Conservation (phyloP, 2,797 vertebrate species). For the Loris lydekkerianus region DNA sequence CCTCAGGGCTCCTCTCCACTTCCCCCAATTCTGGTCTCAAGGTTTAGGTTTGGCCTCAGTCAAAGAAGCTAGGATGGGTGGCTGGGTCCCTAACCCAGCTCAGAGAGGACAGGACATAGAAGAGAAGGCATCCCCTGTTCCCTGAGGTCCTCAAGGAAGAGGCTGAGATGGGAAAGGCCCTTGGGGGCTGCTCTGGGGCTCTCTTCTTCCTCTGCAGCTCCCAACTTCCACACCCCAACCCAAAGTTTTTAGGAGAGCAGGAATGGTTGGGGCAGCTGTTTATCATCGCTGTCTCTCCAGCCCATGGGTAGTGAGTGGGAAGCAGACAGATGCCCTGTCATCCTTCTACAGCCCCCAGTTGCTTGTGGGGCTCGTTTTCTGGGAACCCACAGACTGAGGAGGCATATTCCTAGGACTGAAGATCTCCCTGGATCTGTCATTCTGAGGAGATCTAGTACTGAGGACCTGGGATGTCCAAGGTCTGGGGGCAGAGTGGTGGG, state of each 20-base stretch:
- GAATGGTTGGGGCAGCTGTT: neutral
- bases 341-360: neutral
- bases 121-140: neutral
- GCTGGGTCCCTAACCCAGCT: neutral
- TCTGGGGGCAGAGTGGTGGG: rapidly evolving
- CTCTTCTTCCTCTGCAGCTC: neutral
- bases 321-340: neutral
- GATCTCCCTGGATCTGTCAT: neutral
- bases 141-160: neutral
- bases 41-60: neutral
- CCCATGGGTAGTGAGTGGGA: neutral
- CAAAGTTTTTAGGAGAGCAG: neutral
- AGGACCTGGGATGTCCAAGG: neutral
- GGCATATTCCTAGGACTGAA: neutral
- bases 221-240: neutral
- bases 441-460: neutral
- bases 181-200: neutral
- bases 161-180: neutral
- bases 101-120: neutral
- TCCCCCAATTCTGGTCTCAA: neutral
- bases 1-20: neutral
- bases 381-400: neutral
- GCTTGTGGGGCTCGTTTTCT: neutral
- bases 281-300: neutral
- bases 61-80: neutral